phyloP scores from a whole-genome alignment of 2,797 vertebrate species.

The Oreonectes daqikongensis region DNA sequence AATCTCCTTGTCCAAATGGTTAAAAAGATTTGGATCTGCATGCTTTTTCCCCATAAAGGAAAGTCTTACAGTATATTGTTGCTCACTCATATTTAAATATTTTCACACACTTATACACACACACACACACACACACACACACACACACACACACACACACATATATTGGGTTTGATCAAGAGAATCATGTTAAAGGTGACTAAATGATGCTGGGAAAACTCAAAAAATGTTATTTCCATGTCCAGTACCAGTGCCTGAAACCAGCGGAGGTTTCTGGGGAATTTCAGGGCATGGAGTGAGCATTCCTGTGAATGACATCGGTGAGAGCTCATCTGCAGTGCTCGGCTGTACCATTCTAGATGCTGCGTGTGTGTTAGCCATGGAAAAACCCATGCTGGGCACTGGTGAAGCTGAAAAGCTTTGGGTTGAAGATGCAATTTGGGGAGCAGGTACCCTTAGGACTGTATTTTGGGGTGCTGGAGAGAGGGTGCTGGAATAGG shows the following conservation, averaged over 20 bases:
- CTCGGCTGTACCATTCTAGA: slow-evolving; percentile 29
- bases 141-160: neutral
- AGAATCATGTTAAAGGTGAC: neutral
- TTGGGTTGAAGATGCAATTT: neutral
- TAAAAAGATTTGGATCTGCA: slow-evolving; percentile 8
- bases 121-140: neutral
- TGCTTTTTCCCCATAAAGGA: slow-evolving; percentile 18
- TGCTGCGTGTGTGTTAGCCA: slow-evolving; percentile 11
- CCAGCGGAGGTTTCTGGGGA: slow-evolving; percentile 8
- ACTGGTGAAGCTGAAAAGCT: slow-evolving; percentile 30
- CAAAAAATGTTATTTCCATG: slow-evolving; percentile 61
- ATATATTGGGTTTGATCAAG: neutral
- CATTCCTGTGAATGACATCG: neutral
- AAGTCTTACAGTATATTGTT: slow-evolving; percentile 27
- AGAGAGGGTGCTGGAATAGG: slow-evolving; percentile 8
- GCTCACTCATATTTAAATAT: slow-evolving; percentile 30
- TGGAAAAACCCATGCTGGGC: slow-evolving; percentile 38
- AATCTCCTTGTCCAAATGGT: neutral
- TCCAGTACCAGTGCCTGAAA: slow-evolving; percentile 23
- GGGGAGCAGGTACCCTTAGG: slow-evolving; percentile 24
- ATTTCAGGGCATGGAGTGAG: neutral
- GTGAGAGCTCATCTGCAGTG: neutral
- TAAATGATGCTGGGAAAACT: slow-evolving; percentile 44
- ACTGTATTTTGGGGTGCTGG: slow-evolving; percentile 35
- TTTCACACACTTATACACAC: slow-evolving; percentile 11